Evolutionary conservation across 1,140 invertebrate genomes (phyloP).

Genomic region (Megathymus violae): DNA sequence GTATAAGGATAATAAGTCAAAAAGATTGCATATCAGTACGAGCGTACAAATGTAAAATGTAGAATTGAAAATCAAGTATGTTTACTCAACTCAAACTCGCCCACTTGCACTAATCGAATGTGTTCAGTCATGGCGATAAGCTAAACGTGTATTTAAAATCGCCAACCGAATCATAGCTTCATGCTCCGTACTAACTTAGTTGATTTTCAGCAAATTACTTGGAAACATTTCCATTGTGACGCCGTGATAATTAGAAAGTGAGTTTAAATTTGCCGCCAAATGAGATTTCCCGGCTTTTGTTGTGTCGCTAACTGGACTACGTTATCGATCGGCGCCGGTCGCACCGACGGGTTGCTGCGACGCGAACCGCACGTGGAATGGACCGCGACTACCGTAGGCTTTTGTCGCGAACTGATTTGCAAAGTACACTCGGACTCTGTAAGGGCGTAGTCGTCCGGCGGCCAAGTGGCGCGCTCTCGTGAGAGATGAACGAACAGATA

Average conservation of each 20-base stretch:
- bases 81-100: conserved; percentile 41
- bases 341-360: conserved; percentile 22
- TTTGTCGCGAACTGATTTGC: conserved; percentile 60
- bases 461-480: conserved; percentile 80
- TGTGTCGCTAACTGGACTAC: conserved; percentile 48
- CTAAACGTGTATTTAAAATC: conserved; percentile 29
- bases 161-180: conserved; percentile 34
- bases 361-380: conserved; percentile 56
- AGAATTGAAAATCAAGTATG: conserved; percentile 19
- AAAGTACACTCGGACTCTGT: conserved; percentile 61
- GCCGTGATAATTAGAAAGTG: conserved; percentile 38
- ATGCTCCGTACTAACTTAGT: conserved; percentile 30
- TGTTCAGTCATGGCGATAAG: conserved; percentile 58
- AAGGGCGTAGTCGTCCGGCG: conserved; percentile 68
- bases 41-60: not conserved
- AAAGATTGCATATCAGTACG: not conserved
- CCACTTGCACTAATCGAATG: conserved; percentile 41
- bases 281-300: conserved; percentile 58
- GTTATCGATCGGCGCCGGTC: conserved; percentile 68
- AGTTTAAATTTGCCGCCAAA: conserved; percentile 69
- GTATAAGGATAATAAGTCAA: too few relatives aligned
- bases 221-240: conserved; percentile 45
- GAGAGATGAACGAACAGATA: conserved; percentile 76
- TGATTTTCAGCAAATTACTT: conserved; percentile 45
- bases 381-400: conserved; percentile 50